Percentiles rank a stretch among this genome's conserved stretches.
These are phyloP conservation scores for Dryobotodes eremita DNA, from an alignment of 2,888 invertebrate genomes.

Conservation along the genomic window DNA sequence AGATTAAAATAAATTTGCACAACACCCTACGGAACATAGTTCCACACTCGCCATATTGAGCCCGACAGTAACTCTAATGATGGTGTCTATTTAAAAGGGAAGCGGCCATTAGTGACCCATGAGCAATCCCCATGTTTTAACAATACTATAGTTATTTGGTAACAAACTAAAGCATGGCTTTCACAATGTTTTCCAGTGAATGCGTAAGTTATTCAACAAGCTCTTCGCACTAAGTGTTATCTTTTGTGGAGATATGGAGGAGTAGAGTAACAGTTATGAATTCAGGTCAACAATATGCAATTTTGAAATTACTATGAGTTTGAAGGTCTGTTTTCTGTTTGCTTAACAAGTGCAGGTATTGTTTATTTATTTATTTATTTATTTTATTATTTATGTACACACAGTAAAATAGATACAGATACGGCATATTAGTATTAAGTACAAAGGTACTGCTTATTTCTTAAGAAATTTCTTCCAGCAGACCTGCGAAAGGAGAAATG, in stretches of 20 bases:
- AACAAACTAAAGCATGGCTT: conserved; percentile 23
- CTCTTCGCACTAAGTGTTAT: conserved; percentile 55
- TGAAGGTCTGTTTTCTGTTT: conserved; percentile 35
- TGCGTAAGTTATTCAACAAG: conserved; percentile 45
- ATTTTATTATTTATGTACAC: no score
- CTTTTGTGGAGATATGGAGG: conserved; percentile 46
- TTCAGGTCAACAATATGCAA: conserved; percentile 59
- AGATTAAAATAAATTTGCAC: conserved; percentile 5
- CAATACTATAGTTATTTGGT: conserved; percentile 13
- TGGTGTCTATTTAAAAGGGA: conserved; percentile 40
- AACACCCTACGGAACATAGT: conserved; percentile 4
- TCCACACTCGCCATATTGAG: not conserved
- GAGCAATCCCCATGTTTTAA: conserved; percentile 3
- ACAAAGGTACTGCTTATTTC: no score
- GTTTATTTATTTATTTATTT: no score
- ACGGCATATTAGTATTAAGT: no score
- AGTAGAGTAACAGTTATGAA: conserved; percentile 26
- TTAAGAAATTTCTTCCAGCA: no score
- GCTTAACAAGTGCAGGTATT: not conserved
- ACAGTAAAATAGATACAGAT: no score
- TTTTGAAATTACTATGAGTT: conserved; percentile 37
- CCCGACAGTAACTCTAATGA: conserved; percentile 31
- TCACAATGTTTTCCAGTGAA: conserved; percentile 39
- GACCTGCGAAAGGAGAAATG: no score
- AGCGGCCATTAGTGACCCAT: conserved; percentile 27